Percentiles rank a stretch among this genome's conserved stretches.
phyloP scores from a whole-genome alignment of 2,797 vertebrate species.

The Malacoctenus gilli region DNA sequence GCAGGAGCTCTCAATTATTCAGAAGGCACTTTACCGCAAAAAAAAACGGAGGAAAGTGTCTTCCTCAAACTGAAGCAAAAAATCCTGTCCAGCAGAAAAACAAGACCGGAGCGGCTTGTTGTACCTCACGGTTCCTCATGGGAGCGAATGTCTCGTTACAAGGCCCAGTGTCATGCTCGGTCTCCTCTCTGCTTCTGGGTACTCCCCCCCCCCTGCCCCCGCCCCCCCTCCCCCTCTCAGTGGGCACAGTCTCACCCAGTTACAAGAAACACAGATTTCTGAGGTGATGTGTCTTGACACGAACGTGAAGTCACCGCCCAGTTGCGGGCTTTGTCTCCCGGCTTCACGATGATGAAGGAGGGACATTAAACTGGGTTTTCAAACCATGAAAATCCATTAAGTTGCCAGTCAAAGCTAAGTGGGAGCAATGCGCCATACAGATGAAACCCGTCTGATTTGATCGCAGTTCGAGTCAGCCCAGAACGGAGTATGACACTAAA shows the following conservation, averaged over 20 bases:
- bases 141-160: constrained; percentile 16
- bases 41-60: constrained; percentile 12
- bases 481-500: too few species aligned
- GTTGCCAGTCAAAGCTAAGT: constrained; percentile 48
- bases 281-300: constrained; percentile 22
- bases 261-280: neutral
- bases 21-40: constrained; percentile 24
- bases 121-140: neutral
- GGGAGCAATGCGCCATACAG: constrained; percentile 9
- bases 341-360: constrained; percentile 3
- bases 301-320: constrained; percentile 22
- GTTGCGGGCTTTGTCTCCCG: constrained; percentile 4
- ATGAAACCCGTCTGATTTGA: constrained; percentile 52
- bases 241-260: constrained; percentile 14
- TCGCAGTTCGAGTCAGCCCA: too few species aligned
- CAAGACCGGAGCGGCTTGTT: constrained; percentile 3
- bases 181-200: constrained; percentile 13
- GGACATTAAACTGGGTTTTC: constrained; percentile 37
- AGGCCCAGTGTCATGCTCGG: constrained; percentile 25
- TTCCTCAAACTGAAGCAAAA: constrained; percentile 8
- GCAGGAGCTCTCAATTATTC: constrained; percentile 39
- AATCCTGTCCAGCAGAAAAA: constrained; percentile 9
- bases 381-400: constrained; percentile 70
- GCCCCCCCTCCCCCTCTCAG: too few species aligned
- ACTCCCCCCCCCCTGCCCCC: too few species aligned